Base-by-base conservation (phyloP, 2,888 invertebrate genomes). In the Sturmia bella region DNA sequence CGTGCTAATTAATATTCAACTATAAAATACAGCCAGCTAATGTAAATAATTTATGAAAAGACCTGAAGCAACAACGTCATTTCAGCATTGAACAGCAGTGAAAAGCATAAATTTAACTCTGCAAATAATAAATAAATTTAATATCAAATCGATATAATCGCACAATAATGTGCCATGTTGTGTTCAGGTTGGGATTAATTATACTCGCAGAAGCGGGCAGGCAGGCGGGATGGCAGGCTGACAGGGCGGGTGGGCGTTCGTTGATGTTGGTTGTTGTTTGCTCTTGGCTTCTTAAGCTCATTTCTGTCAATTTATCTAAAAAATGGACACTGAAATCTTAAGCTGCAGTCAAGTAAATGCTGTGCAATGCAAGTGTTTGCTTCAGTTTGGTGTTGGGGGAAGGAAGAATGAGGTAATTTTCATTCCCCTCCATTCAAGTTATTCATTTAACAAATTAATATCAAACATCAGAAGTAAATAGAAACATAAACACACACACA, bases 161-260 rank as follows among this genome's bases (percentile, higher is more conserved):
- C 21, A 37, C n/a, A n/a, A 50, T 24, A 66, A 59, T 2, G 61
- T 70, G 69, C 61, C 61, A 77, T 77, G 76, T 69, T 63, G 54
- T 70, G 48, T 63, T 27, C 32, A 57, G 17, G 48, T 39, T 37
- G 63, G 37, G 56, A 77, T 77, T 63, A 77, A 77, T 77, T 77
- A 54, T 56, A 50, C 41, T 48, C 39, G n/a, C n/a, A n/a, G n/a
- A n/a, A n/a, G n/a, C n/a, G n/a, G n/a, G n/a, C n/a, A n/a, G n/a
- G n/a, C n/a, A n/a, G n/a, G n/a, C n/a, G n/a, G n/a, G n/a, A n/a
- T n/a, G n/a, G n/a, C n/a, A n/a, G n/a, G n/a, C n/a, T n/a, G n/a
- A n/a, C n/a, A n/a, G n/a, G n/a, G n/a, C n/a, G n/a, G 39, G 19
- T 50, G 50, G 19, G 3, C 21, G 13, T 15, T 54, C 63, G 37